Percentiles rank a stretch among this genome's conserved stretches.
These are phyloP conservation scores for Himalopsyche phryganea DNA, from an alignment of 1,140 invertebrate genomes.

Conservation along the genomic window DNA sequence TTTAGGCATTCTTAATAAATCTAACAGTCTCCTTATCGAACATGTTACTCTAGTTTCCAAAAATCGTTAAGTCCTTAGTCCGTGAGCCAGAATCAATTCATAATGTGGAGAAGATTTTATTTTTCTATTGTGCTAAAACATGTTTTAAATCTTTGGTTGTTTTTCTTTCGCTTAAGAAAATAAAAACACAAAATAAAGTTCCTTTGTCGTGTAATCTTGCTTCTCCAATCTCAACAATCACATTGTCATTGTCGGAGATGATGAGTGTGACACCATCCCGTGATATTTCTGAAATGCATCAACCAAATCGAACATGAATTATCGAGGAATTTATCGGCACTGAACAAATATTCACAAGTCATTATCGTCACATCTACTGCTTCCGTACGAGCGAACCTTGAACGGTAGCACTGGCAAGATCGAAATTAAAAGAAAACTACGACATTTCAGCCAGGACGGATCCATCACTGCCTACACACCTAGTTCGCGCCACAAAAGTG, in stretches of 20 bases:
- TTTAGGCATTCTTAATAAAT: conserved; percentile 28
- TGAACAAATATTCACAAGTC: neutral
- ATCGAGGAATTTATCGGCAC: neutral
- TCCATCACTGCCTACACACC: conserved; percentile 10
- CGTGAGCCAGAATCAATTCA: conserved; percentile 31
- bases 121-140: conserved; percentile 30
- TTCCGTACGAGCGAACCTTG: neutral
- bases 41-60: conserved; percentile 21
- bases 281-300: conserved; percentile 11
- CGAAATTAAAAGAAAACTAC: conserved; percentile 11
- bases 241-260: conserved; percentile 16
- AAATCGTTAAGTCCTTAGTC: conserved; percentile 28
- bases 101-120: conserved; percentile 14
- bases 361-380: neutral
- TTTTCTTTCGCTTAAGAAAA: conserved; percentile 12
- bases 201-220: conserved; percentile 2
- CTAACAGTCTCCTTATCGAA: conserved; percentile 20
- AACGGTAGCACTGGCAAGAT: conserved; percentile 2
- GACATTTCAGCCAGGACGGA: conserved; percentile 4
- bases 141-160: conserved; percentile 30
- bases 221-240: conserved; percentile 6
- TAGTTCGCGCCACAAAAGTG: conserved; percentile 27
- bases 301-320: neutral
- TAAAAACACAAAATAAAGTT: conserved; percentile 9
- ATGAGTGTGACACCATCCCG: conserved; percentile 21